phyloP scores from a whole-genome alignment of 2,888 invertebrate species.

The Agriopis aurantiaria region DNA sequence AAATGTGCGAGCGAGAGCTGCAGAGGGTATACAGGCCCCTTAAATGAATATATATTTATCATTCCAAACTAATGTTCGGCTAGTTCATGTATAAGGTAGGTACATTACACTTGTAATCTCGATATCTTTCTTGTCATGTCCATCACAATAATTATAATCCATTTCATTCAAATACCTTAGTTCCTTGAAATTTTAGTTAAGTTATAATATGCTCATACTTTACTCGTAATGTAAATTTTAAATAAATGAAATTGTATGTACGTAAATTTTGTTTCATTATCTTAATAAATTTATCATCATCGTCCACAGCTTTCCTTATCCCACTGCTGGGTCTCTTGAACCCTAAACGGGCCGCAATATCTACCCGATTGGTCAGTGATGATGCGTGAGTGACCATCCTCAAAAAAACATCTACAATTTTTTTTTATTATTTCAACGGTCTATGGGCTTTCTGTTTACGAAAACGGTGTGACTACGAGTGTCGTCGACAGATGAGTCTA shows the following conservation, averaged over 20 bases:
- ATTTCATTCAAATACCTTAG: constrained; percentile 28
- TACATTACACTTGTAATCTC: constrained; percentile 23
- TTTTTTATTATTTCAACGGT: too few species aligned
- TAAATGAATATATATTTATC: constrained; percentile 45
- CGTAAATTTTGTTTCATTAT: constrained; percentile 26
- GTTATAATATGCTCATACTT: constrained; percentile 34
- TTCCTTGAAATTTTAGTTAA: constrained; percentile 51
- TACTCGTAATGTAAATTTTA: constrained; percentile 50
- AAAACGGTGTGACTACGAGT: too few species aligned
- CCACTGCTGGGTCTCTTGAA: too few species aligned
- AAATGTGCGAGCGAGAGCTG: too few species aligned
- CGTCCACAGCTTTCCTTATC: too few species aligned
- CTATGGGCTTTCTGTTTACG: too few species aligned
- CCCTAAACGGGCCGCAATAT: too few species aligned
- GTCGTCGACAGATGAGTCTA: too few species aligned
- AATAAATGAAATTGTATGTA: constrained; percentile 57
- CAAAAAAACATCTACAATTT: too few species aligned
- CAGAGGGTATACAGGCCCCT: too few species aligned
- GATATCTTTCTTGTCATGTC: constrained; percentile 19
- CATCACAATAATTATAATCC: constrained; percentile 23
- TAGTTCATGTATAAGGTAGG: constrained; percentile 13
- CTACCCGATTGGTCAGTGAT: too few species aligned
- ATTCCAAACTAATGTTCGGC: constrained; percentile 30
- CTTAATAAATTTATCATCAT: background rate
- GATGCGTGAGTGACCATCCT: too few species aligned